Percentiles rank a stretch among this genome's conserved stretches.
Evolutionary conservation across 2,113 vertebrate species (phyloP).

Genomic region (Leptobrachium ailaonicum): DNA sequence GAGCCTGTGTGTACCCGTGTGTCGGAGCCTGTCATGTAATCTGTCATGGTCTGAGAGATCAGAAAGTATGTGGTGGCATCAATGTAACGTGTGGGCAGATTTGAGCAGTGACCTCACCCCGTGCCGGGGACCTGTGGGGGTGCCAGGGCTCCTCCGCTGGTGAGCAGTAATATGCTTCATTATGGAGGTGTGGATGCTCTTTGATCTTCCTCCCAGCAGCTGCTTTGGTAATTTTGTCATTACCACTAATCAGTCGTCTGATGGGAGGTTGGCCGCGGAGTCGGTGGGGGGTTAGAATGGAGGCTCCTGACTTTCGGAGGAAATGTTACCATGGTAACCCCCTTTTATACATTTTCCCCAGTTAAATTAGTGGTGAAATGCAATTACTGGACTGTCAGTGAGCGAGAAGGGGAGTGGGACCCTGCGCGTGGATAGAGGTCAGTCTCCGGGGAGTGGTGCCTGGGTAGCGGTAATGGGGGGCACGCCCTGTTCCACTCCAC

Average conservation of each 20-base stretch:
- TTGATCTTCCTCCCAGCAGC: constrained; percentile 14
- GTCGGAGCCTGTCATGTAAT: no score
- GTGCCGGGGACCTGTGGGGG: not conserved
- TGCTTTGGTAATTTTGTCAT: constrained; percentile 55
- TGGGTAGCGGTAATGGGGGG: not conserved
- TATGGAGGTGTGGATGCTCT: constrained; percentile 17
- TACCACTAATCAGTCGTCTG: constrained; percentile 57
- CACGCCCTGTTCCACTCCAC: constrained; percentile 20
- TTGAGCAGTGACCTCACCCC: no score
- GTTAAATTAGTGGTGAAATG: constrained; percentile 45
- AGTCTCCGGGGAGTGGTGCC: not conserved
- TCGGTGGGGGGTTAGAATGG: constrained; percentile 10
- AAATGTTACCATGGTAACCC: constrained; percentile 60
- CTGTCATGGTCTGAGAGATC: no score
- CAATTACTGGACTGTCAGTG: constrained; percentile 32
- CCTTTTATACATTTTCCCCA: constrained; percentile 24
- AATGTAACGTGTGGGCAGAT: no score
- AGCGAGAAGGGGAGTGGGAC: constrained; percentile 16
- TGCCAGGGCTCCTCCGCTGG: not conserved
- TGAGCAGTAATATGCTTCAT: not conserved
- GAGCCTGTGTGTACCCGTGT: no score
- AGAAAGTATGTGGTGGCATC: no score
- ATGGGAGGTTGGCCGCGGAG: constrained; percentile 16
- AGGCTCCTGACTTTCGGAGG: constrained; percentile 36
- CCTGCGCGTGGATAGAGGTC: not conserved